These are phyloP conservation scores for Diadumene lineata DNA, from an alignment of 92 coral and sea anemone genomes.

Conservation along the genomic window DNA sequence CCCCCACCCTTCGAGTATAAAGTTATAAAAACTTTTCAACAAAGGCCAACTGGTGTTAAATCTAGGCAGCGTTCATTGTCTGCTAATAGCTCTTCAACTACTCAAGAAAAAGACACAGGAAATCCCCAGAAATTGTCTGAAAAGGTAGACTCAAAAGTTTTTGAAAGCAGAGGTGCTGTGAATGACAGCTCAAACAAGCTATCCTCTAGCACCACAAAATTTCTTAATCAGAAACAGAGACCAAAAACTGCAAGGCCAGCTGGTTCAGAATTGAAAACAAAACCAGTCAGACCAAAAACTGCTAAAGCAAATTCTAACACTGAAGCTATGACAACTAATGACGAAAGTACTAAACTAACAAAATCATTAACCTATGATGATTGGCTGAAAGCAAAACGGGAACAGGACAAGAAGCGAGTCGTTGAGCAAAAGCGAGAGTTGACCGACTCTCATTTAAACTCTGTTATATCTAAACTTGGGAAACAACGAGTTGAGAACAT, in stretches of 20 bases:
- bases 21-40: conserved; percentile 60
- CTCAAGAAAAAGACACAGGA: neutral
- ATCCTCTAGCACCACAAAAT: neutral
- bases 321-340: neutral
- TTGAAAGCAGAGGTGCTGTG: neutral
- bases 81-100: neutral
- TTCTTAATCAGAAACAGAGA: neutral
- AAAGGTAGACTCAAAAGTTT: neutral
- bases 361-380: conserved; percentile 72
- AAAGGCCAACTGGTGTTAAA: neutral
- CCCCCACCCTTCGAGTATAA: conserved; percentile 57
- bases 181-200: neutral
- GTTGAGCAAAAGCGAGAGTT: conserved; percentile 67
- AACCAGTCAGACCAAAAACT: conserved; percentile 32
- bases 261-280: neutral
- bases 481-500: conserved; percentile 76
- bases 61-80: neutral
- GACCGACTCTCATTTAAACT: conserved; percentile 74
- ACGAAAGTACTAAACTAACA: conserved; percentile 38
- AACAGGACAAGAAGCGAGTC: conserved; percentile 53
- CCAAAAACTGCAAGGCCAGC: conserved; percentile 3
- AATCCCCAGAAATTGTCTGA: neutral
- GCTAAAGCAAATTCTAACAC: conserved; percentile 16
- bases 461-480: conserved; percentile 73
- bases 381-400: conserved; percentile 79